Evolutionary conservation across 2,113 vertebrate genomes (phyloP).

Genomic region (Psittacula cyanocephala): DNA sequence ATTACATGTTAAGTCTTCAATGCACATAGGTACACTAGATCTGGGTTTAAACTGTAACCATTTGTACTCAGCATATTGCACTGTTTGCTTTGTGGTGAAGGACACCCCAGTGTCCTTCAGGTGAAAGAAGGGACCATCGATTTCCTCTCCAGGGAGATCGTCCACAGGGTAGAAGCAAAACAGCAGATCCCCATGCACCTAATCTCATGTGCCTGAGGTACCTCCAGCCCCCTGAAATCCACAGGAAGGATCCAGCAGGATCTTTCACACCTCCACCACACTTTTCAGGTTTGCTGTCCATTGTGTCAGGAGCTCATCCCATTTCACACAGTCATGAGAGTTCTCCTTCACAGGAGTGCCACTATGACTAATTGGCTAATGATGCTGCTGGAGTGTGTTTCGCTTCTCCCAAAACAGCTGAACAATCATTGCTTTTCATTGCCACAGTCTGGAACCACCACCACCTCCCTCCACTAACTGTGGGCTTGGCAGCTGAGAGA

Average conservation of each 20-base stretch:
- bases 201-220: neutral
- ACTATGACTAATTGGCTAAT: neutral
- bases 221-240: neutral
- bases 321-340: neutral
- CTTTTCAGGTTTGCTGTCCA: neutral
- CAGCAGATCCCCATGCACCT: neutral
- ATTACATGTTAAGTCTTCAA: neutral
- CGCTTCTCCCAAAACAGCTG: neutral
- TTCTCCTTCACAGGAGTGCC: neutral
- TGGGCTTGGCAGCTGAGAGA: neutral
- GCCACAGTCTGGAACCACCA: neutral
- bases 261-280: neutral
- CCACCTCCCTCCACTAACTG: neutral
- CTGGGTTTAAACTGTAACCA: neutral
- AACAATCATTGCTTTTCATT: neutral
- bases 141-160: neutral
- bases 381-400: neutral
- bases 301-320: neutral
- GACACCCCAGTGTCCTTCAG: neutral
- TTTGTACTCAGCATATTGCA: neutral
- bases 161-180: neutral
- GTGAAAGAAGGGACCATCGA: neutral
- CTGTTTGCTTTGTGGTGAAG: neutral
- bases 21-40: neutral
- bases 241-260: neutral